Evolutionary conservation across 2,888 invertebrate species (phyloP), one percentile per base, ranked within the genome.

Genomic region (Suillia variegata): DNA sequence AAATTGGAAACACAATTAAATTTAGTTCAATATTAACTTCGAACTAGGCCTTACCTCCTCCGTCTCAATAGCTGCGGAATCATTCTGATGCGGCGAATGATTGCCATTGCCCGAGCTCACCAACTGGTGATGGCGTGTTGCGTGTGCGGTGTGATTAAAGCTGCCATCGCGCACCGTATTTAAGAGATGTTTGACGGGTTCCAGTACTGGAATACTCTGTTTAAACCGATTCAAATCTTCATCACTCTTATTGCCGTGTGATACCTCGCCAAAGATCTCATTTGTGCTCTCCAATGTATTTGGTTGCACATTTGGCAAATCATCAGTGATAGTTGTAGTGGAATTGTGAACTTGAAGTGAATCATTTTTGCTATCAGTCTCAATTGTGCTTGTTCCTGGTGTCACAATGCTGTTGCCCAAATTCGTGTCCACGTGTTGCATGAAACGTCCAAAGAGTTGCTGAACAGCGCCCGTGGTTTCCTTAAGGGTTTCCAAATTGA

Each of bases 151-250:
- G 15, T 77, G 67, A 54, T 78, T 78, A 1, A 77, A 71, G 1
- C 63, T 67, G 12, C 78, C 78, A 2, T 77, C 73, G 6, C 78
- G 72, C 3, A 80, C 78, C 1, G 80, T 68, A 33, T 79, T 75
- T 1, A 80, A 51, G 21, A 80, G 67, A 68, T 79, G 78, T 53
- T 72, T 77, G 2, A 80, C 77, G 2, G 81, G 76, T 58, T 80
- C 78, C 48, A 80, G 63, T 1, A 77, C 79, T 0, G 75, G 73
- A 52, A 79, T 78, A 22, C 69, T 70, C 52, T 77, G 62, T 56
- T 78, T 78, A n/a, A 71, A 67, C 47, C 78, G 79, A 62, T 67
- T 68, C 72, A 69, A 76, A 18, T 66, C 59, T 22, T 65, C 70
- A 1, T 67, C 56, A 3, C 61, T 50, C 12, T 62, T 62, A 4